Evolutionary conservation across 2,113 vertebrate species (phyloP).

Genomic region (Zeus faber): DNA sequence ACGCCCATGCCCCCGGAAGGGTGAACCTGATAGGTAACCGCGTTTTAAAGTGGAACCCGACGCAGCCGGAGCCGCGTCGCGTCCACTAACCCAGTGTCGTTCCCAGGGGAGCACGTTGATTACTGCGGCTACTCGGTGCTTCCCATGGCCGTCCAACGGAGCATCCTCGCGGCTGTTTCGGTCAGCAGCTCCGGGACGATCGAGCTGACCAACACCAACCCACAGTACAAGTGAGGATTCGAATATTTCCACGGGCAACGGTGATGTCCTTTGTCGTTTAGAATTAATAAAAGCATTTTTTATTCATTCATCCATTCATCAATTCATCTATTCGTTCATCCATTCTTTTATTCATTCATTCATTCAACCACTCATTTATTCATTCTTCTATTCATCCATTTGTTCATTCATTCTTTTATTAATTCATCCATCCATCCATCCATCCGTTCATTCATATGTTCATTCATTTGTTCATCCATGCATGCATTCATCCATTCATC

Average conservation of each 20-base stretch:
- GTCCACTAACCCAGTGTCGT: background rate
- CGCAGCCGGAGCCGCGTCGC: too few species aligned
- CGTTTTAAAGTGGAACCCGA: background rate
- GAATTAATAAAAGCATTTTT: too few species aligned
- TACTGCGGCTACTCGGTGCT: constrained; percentile 97
- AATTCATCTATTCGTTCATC: too few species aligned
- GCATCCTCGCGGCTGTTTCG: constrained; percentile 88
- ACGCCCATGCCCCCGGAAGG: constrained; percentile 90
- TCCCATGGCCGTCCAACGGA: constrained; percentile 96
- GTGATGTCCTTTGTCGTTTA: too few species aligned
- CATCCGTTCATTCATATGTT: too few species aligned
- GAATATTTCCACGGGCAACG: too few species aligned
- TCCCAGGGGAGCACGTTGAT: constrained; percentile 91
- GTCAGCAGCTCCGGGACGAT: constrained; percentile 76
- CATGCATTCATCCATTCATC: background rate
- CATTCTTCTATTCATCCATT: too few species aligned
- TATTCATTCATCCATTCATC: too few species aligned
- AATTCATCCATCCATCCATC: too few species aligned
- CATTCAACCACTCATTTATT: too few species aligned
- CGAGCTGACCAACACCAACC: constrained; percentile 83
- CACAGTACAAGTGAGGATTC: constrained; percentile 82
- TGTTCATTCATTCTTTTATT: too few species aligned
- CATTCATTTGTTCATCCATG: background rate
- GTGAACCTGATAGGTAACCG: constrained; percentile 98
- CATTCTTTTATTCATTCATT: too few species aligned